phyloP scores from a whole-genome alignment of 2,888 invertebrate species.

The Drosophila sordidula region DNA sequence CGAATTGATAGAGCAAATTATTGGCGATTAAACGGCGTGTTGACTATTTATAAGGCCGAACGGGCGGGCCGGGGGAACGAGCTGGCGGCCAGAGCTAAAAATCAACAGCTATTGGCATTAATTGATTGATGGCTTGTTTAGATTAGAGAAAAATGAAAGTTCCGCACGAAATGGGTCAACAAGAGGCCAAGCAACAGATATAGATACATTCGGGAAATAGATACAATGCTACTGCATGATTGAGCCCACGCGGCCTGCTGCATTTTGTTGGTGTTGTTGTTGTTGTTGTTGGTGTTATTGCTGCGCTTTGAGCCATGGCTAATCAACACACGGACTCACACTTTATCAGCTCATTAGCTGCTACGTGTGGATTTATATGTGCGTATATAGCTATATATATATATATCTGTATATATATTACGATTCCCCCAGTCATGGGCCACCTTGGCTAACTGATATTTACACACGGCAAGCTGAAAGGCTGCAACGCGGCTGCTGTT shows the following conservation, averaged over 20 bases:
- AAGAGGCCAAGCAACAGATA: slow-evolving; percentile 23
- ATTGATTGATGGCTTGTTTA: slow-evolving; percentile 79
- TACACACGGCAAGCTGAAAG: slow-evolving; percentile 42
- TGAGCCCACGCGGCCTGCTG: slow-evolving; percentile 35
- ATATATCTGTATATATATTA: neutral
- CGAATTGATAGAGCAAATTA: slow-evolving; percentile 75
- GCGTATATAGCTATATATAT: slow-evolving; percentile 8
- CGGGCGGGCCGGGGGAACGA: neutral
- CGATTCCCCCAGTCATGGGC: slow-evolving; percentile 61
- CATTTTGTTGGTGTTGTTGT: slow-evolving; percentile 38
- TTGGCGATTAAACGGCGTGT: slow-evolving; percentile 60
- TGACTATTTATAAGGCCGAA: slow-evolving; percentile 48
- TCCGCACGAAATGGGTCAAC: slow-evolving; percentile 68
- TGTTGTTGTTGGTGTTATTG: slow-evolving; percentile 13
- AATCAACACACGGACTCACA: slow-evolving; percentile 58
- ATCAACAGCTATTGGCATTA: slow-evolving; percentile 64
- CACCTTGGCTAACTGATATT: slow-evolving; percentile 36
- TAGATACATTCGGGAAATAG: slow-evolving; percentile 14
- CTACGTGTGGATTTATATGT: slow-evolving; percentile 14
- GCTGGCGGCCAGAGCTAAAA: slow-evolving; percentile 24
- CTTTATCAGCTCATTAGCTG: slow-evolving; percentile 55
- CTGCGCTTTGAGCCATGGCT: slow-evolving; percentile 53
- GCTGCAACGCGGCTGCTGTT: slow-evolving; percentile 57
- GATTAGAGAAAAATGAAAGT: slow-evolving; percentile 76
- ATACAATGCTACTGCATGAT: slow-evolving; percentile 46